These are phyloP conservation scores for Sarcophaga variegata DNA, from an alignment of 2,888 invertebrate species.

Conservation along the genomic window DNA sequence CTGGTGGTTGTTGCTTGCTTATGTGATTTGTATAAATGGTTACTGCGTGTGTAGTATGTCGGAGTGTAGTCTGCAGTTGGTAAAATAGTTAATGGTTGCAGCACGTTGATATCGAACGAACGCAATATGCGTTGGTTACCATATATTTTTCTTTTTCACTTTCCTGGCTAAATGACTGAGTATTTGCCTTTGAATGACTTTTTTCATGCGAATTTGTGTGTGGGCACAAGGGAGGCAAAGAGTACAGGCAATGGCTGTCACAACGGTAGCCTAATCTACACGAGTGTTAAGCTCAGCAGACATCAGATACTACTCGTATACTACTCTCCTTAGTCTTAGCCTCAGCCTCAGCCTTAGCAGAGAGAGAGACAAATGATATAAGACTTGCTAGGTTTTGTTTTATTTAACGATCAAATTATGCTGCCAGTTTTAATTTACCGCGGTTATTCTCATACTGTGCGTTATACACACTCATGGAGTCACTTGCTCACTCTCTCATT, in stretches of 20 bases:
- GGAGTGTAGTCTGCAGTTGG: background rate
- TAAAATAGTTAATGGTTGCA: constrained; percentile 12
- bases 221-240: constrained; percentile 12
- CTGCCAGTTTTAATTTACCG: constrained; percentile 60
- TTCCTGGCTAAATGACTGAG: constrained; percentile 34
- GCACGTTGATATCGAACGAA: constrained; percentile 16
- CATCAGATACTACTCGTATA: constrained; percentile 40
- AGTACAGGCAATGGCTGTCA: constrained; percentile 24
- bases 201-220: background rate
- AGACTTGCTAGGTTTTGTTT: constrained; percentile 52
- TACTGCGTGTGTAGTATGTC: background rate
- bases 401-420: constrained; percentile 63
- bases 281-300: constrained; percentile 64
- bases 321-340: background rate
- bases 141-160: constrained; percentile 18
- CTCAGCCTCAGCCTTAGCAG: constrained; percentile 41
- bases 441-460: constrained; percentile 34
- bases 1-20: constrained; percentile 23
- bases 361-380: constrained; percentile 65
- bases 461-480: background rate
- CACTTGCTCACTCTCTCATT: background rate
- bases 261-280: constrained; percentile 65
- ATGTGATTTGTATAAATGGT: constrained; percentile 38
- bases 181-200: background rate
- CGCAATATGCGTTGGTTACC: constrained; percentile 53